phyloP scores from a whole-genome alignment of 2,797 vertebrate genomes.

The Spinus pinus region DNA sequence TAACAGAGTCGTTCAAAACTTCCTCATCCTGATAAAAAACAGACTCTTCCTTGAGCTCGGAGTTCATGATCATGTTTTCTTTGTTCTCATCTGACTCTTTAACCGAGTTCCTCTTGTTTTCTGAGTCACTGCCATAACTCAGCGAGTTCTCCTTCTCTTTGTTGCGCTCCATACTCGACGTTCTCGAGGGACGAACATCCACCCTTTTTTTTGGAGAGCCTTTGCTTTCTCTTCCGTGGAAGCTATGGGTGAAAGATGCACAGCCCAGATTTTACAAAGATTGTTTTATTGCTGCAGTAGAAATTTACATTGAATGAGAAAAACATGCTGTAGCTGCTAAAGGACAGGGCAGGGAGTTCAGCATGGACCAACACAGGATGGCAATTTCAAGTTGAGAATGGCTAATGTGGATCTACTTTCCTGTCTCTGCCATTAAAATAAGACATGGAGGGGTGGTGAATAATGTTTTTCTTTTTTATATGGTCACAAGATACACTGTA shows the following conservation, averaged over 20 bases:
- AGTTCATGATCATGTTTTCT: constrained; percentile 90
- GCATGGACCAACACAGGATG: not conserved
- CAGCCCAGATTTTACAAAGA: not conserved
- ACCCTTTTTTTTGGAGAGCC: constrained; percentile 87
- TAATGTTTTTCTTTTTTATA: not conserved
- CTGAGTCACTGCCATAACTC: constrained; percentile 66
- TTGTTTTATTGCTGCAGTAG: not conserved
- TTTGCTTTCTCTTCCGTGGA: constrained; percentile 86
- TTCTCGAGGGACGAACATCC: constrained; percentile 84
- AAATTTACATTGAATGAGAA: not conserved
- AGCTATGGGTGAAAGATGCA: constrained; percentile 73
- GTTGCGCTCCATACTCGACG: constrained; percentile 81
- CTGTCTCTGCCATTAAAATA: not conserved
- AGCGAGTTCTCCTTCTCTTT: constrained; percentile 77
- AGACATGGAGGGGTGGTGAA: not conserved
- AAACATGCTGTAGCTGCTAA: not conserved
- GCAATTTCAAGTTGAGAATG: not conserved
- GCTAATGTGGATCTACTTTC: not conserved
- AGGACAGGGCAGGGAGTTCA: not conserved
- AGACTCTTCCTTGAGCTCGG: constrained; percentile 87
- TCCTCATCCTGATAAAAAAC: constrained; percentile 90
- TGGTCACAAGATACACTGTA: too few species aligned
- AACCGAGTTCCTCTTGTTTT: constrained; percentile 71
- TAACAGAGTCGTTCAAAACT: constrained; percentile 89
- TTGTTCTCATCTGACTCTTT: constrained; percentile 95